Conservation (phyloP, 2,797 vertebrate genomes). For the Melanotaenia nigrans region DNA sequence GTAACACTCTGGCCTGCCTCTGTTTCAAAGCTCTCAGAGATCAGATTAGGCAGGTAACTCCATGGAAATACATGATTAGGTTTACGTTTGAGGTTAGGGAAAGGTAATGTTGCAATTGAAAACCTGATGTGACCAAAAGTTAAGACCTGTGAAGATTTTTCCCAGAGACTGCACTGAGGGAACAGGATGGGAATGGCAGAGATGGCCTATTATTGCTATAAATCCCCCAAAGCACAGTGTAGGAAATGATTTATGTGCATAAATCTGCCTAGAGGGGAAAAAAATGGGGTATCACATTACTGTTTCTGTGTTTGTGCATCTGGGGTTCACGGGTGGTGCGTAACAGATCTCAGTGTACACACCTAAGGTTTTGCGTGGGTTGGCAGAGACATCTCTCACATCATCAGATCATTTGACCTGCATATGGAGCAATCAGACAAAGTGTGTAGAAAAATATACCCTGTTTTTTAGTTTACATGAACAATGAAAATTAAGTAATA, state of each 20-base stretch:
- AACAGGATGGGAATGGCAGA: conserved; percentile 84
- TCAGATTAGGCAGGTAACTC: conserved; percentile 74
- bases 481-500: background rate
- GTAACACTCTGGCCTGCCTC: conserved; percentile 57
- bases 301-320: conserved; percentile 82
- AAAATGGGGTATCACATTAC: conserved; percentile 77
- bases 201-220: conserved; percentile 82
- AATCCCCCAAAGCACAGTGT: conserved; percentile 81
- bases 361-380: conserved; percentile 79
- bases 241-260: conserved; percentile 86
- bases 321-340: conserved; percentile 80
- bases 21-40: conserved; percentile 69
- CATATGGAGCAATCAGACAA: conserved; percentile 66
- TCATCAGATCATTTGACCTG: conserved; percentile 78
- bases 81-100: conserved; percentile 73
- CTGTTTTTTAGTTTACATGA: conserved; percentile 22
- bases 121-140: conserved; percentile 79
- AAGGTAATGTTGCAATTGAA: conserved; percentile 78
- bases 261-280: conserved; percentile 78
- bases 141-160: conserved; percentile 80
- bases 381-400: conserved; percentile 76
- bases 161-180: conserved; percentile 70
- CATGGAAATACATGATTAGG: conserved; percentile 75
- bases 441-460: conserved; percentile 43
- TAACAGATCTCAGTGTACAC: conserved; percentile 79